Conservation (phyloP, 2,113 vertebrate genomes). For the Ptilonorhynchus violaceus region DNA sequence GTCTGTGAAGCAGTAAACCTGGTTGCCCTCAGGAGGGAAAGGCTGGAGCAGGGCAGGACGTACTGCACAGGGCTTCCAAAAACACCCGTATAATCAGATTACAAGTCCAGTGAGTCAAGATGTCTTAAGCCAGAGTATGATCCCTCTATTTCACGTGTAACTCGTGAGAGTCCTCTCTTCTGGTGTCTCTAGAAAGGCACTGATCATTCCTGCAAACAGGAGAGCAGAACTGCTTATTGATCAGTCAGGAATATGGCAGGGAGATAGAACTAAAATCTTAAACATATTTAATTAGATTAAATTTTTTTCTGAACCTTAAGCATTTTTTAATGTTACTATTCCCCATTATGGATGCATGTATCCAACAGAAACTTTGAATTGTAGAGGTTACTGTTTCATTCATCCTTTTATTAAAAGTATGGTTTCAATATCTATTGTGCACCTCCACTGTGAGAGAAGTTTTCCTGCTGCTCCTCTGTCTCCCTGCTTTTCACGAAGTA, state of each 20-base stretch:
- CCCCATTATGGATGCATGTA: background rate
- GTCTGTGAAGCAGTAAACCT: background rate
- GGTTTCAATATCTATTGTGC: background rate
- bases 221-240: background rate
- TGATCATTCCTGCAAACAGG: background rate
- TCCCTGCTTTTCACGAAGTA: background rate
- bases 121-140: constrained; percentile 9
- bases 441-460: background rate
- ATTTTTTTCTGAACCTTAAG: background rate
- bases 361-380: background rate
- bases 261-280: background rate
- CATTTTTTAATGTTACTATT: background rate
- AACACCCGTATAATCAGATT: constrained; percentile 5
- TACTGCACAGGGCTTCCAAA: background rate
- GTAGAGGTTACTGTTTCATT: background rate
- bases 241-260: background rate
- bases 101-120: constrained; percentile 18
- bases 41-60: background rate
- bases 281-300: background rate
- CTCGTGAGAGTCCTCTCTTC: background rate
- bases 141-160: constrained; percentile 4
- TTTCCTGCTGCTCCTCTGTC: background rate
- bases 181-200: background rate
- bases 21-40: background rate
- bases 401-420: background rate